Base-by-base conservation (phyloP, 2,888 invertebrate species). In the Chirona hameri region DNA sequence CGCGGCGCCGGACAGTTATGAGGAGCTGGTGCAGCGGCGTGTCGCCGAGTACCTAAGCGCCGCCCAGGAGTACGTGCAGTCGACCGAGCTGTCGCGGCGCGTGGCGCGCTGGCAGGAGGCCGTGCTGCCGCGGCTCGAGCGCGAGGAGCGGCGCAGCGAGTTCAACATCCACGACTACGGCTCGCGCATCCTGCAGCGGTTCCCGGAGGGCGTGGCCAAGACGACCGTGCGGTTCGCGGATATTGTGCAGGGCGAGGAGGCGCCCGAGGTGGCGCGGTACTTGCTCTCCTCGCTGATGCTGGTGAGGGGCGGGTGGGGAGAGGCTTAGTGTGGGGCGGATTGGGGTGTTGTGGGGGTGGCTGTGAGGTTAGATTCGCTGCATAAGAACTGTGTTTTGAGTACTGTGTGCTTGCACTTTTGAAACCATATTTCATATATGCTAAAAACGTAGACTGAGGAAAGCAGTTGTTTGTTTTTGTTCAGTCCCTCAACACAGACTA, bases 271-370 rank as follows among this genome's bases (percentile, higher is more conserved):
- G 48, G 89, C 92, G 81, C 89, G 92, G 84, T 91, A 91, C 85
- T 93, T 93, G 87, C 89, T 93, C 31, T 91, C 93, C 21, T 90
- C 92, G 39, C 88, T 94, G 79, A 92, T 93, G 88, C 88, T 94
- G 89, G 81, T 82, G 72, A 65, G 81, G 52, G 52, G 5, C 15
- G 52, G 52, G 39, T 39, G 39, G 39, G 39, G 39, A 39, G 39
- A 7, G 39, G 39, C 39, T 39, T 39, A 39, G 7, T 39, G 39
- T 39, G 39, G 39, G 39, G 39, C 39, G 39, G 39, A 7, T n/a
- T 39, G 39, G 39, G 39, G 39, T 39, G 39, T 39, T 39, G 39
- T 39, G 39, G 39, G 7, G 39, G 39, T 39, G 39, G 39, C 39
- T n/a, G 39, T 39, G 39, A 39, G 39, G 39, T 39, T 39, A 39